Evolutionary conservation across 2,797 vertebrate species (phyloP), one percentile per base, ranked within the genome.

Genomic region (Strix occidentalis): DNA sequence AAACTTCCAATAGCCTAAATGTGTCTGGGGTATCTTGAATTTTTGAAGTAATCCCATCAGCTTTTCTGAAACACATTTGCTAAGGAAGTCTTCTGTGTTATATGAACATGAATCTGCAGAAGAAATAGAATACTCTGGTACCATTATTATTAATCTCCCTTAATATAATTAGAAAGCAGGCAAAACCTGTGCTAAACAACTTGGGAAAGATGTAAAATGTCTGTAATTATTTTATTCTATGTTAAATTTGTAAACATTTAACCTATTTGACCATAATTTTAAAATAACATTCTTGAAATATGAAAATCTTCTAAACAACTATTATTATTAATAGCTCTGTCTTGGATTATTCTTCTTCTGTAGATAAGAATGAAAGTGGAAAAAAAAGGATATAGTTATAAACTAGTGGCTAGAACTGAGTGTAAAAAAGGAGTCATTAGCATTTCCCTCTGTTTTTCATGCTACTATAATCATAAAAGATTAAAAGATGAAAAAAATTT

Each of bases 401-500:
- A 82, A 87, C 18, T 58, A 46, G 16, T 35, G 39, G 51, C 48
- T 39, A 54, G 33, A 72, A 82, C 7, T 26, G 35, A 64, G 11
- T 58, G 4, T 2, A 10, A 35, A 72, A 75, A 43, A 19, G 9
- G 3, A 23, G 2, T 15, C 0, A 46, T 54, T 57, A 63, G 4
- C 56, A 48, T 92, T 79, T 93, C 18, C 15, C 10, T 84, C 19
- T 58, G 20, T 25, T 92, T 92, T 79, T 70, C 48, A 58, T 66
- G 83, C 51, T 66, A 35, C 57, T 63, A 37, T 56, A 69, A 83
- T 70, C 21, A 45, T 54, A 39, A 65, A 54, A 76, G 48, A 81
- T 69, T 69, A 84, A 75, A 78, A 86, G 10, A 66, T 43, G 23
- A 29, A 50, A 84, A 76, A 85, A 79, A 57, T 5, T 24, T 57